Evolutionary conservation across 1,140 invertebrate genomes (phyloP).

Genomic region (Drosophila malerkotliana): DNA sequence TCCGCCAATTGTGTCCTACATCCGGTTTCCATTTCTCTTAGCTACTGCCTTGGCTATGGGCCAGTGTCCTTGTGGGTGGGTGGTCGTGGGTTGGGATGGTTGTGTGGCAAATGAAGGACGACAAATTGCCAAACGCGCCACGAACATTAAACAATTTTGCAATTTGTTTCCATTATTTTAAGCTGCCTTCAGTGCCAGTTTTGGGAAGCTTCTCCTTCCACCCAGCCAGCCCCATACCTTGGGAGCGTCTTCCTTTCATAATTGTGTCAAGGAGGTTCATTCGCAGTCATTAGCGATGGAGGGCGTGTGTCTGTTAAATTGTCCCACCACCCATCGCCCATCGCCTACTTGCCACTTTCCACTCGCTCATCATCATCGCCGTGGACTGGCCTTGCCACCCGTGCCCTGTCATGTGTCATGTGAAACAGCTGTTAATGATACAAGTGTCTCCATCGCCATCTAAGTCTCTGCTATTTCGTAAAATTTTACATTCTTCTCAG

Average conservation of each 20-base stretch:
- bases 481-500: slow-evolving; percentile 41
- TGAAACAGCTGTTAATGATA: slow-evolving; percentile 77
- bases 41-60: not conserved
- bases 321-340: slow-evolving; percentile 14
- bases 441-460: slow-evolving; percentile 25
- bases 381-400: slow-evolving; percentile 41
- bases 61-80: slow-evolving; percentile 1
- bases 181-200: slow-evolving; percentile 54
- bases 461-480: slow-evolving; percentile 44
- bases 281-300: slow-evolving; percentile 70
- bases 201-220: not conserved
- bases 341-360: slow-evolving; percentile 12
- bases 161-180: slow-evolving; percentile 79
- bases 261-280: slow-evolving; percentile 80
- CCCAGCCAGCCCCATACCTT: slow-evolving; percentile 3
- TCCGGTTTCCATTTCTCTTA: slow-evolving; percentile 27
- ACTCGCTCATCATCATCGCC: slow-evolving; percentile 19
- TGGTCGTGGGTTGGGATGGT: not conserved
- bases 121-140: slow-evolving; percentile 73
- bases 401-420: slow-evolving; percentile 61
- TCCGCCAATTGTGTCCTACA: slow-evolving; percentile 63
- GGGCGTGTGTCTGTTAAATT: slow-evolving; percentile 52
- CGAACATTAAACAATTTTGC: slow-evolving; percentile 78
- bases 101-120: slow-evolving; percentile 61
- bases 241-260: slow-evolving; percentile 48